Conservation (phyloP, 2,113 vertebrate genomes). For the Gallinago undulata region DNA sequence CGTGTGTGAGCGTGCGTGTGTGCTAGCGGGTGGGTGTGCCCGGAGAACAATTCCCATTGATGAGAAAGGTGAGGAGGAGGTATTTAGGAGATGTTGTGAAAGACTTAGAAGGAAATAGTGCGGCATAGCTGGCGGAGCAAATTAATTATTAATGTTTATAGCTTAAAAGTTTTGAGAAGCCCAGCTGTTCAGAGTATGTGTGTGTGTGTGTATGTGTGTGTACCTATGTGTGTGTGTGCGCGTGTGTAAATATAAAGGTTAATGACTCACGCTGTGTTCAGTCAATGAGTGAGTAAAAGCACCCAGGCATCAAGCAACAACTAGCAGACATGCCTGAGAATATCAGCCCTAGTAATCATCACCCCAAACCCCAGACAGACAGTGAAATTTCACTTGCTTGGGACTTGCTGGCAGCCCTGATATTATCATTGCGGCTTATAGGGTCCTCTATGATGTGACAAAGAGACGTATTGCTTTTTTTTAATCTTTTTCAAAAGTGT, state of each 20-base stretch:
- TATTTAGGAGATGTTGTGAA: background rate
- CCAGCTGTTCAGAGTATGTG: background rate
- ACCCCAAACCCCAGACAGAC: background rate
- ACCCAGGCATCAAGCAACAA: background rate
- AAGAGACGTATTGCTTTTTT: background rate
- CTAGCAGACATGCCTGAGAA: background rate
- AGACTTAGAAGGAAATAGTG: background rate
- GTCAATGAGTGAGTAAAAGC: background rate
- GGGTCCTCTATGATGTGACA: background rate
- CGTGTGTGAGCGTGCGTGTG: background rate
- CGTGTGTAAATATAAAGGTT: background rate
- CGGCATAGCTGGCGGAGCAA: background rate
- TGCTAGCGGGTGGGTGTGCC: background rate
- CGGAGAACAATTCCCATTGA: conserved; percentile 23
- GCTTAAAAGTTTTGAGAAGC: background rate
- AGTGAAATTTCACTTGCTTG: background rate
- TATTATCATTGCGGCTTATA: background rate
- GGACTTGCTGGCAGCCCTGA: background rate
- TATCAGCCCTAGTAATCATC: background rate
- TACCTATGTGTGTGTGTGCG: background rate
- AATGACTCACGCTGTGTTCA: background rate
- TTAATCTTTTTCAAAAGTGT: background rate
- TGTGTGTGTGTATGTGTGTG: too few species aligned
- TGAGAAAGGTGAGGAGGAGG: background rate
- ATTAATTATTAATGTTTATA: conserved; percentile 29